Evolutionary conservation across 2,888 invertebrate genomes (phyloP).

Genomic region (Tanypteryx hageni): DNA sequence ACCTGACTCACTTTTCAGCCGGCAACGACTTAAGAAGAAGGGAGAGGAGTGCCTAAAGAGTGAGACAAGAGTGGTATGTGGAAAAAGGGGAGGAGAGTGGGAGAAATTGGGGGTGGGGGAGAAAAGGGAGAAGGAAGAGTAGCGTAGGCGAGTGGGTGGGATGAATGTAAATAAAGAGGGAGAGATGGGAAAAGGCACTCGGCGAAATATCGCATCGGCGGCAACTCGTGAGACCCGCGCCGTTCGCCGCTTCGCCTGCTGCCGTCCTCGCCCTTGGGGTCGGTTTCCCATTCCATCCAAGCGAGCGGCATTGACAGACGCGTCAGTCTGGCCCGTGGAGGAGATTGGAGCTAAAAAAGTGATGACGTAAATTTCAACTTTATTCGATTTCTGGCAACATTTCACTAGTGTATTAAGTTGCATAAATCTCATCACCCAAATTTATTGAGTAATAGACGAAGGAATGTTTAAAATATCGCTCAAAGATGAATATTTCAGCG

Average conservation of each 20-base stretch:
- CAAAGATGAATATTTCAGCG: no score
- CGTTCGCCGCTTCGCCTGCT: not conserved
- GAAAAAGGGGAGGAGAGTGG: slow-evolving; percentile 29
- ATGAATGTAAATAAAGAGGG: not conserved
- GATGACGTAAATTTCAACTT: no score
- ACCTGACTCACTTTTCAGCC: no score
- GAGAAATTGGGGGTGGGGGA: slow-evolving; percentile 67
- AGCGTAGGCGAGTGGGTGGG: not conserved
- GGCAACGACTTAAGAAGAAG: not conserved
- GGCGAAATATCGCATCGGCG: not conserved
- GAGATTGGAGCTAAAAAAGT: no score
- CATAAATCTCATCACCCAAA: no score
- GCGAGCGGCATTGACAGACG: no score
- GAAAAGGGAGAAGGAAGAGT: not conserved
- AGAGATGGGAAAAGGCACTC: not conserved
- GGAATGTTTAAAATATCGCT: no score
- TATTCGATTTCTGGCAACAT: no score
- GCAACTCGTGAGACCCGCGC: not conserved
- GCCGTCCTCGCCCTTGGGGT: not conserved
- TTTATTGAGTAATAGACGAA: no score
- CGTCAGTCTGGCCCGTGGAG: no score
- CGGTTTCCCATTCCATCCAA: not conserved
- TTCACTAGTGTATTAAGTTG: no score
- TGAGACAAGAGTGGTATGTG: not conserved
- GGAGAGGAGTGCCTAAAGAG: slow-evolving; percentile 27